Evolutionary conservation across 2,113 vertebrate species (phyloP).

Genomic region (Anser cygnoides): DNA sequence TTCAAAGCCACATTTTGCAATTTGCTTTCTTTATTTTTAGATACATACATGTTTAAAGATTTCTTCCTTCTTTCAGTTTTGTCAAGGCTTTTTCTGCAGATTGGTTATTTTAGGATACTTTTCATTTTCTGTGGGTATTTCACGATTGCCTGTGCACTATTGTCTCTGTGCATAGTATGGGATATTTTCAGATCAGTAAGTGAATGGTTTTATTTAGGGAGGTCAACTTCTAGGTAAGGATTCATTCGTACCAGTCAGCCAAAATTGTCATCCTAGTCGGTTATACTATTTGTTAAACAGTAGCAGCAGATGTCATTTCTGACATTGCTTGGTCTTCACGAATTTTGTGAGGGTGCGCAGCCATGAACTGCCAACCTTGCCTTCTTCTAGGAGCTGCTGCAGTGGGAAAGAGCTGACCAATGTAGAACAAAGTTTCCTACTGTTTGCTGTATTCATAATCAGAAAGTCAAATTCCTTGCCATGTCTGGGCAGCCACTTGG

Average conservation of each 20-base stretch:
- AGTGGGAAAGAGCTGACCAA: background rate
- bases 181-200: background rate
- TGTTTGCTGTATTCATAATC: background rate
- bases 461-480: slow-evolving; percentile 29
- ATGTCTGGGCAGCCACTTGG: background rate
- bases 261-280: background rate
- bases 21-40: background rate
- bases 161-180: fast-evolving
- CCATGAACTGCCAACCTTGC: background rate
- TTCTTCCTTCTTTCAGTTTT: background rate
- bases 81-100: background rate
- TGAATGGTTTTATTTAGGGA: background rate
- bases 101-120: background rate
- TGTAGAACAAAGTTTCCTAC: background rate
- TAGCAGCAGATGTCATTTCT: background rate
- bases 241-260: background rate
- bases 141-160: background rate
- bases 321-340: background rate
- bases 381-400: background rate
- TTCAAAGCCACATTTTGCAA: background rate
- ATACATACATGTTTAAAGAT: background rate
- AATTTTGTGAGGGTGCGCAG: background rate
- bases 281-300: background rate
- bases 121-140: background rate
- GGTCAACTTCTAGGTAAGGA: background rate